phyloP scores from a whole-genome alignment of 2,113 vertebrate genomes.

The Crotophaga sulcirostris region DNA sequence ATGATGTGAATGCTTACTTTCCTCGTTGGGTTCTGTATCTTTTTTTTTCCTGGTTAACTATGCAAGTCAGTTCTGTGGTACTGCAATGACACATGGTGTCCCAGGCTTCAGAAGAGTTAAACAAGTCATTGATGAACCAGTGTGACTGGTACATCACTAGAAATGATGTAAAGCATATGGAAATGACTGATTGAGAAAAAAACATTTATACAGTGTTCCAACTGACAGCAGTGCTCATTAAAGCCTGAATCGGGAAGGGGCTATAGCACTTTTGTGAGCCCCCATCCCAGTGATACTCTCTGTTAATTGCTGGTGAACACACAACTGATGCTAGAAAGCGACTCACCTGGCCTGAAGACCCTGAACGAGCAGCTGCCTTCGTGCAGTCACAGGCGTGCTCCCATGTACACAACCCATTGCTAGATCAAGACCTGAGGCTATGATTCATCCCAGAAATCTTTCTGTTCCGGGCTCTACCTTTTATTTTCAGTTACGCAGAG shows the following conservation, averaged over 20 bases:
- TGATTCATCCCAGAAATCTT: neutral
- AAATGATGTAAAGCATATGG: neutral
- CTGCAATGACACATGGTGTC: rapidly evolving
- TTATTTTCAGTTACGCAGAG: neutral
- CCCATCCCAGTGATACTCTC: neutral
- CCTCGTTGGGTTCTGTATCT: neutral
- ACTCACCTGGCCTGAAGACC: neutral
- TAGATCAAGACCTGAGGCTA: neutral
- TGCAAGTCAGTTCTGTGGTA: neutral
- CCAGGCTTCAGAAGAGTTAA: neutral
- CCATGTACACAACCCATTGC: neutral
- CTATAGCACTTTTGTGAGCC: neutral
- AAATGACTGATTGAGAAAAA: neutral
- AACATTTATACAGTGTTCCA: neutral
- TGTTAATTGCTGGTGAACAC: neutral
- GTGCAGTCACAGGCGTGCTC: neutral
- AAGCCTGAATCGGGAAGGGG: neutral
- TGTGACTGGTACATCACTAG: neutral
- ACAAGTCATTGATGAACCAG: neutral
- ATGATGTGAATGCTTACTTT: neutral
- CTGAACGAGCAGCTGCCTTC: neutral
- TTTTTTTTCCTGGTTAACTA: neutral
- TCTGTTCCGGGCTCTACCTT: neutral
- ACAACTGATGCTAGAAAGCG: neutral
- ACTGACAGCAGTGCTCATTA: neutral